These are phyloP conservation scores for Neotoma lepida DNA, from an alignment of 2,113 vertebrate species.

Conservation along the genomic window DNA sequence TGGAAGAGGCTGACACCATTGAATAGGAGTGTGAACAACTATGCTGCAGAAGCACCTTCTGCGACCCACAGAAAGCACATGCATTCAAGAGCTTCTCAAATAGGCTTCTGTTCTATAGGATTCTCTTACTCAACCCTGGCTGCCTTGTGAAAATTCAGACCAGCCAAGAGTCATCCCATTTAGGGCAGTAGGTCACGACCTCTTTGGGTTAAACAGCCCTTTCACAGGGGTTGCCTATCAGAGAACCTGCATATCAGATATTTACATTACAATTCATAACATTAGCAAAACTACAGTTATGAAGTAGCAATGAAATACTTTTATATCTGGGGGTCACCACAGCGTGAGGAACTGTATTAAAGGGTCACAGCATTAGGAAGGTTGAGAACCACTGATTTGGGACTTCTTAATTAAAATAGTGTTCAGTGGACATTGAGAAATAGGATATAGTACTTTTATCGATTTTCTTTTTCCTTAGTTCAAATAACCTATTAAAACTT, in stretches of 20 bases:
- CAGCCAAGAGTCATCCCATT: not conserved
- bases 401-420: conserved; percentile 46
- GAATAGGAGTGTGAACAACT: conserved; percentile 40
- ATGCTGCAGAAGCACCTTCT: not conserved
- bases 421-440: conserved; percentile 6
- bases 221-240: not conserved
- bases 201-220: not conserved
- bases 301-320: not conserved
- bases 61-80: not conserved
- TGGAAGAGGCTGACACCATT: not conserved
- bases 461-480: not conserved
- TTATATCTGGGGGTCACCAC: not conserved
- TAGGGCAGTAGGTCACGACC: not conserved
- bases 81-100: not conserved
- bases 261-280: not conserved
- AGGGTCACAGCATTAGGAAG: not conserved
- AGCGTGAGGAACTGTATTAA: not conserved
- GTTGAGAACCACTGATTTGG: not conserved
- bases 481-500: not conserved
- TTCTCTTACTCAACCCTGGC: not conserved
- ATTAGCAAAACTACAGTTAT: not conserved
- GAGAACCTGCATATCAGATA: no score
- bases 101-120: not conserved
- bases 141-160: conserved; percentile 44
- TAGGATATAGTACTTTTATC: not conserved